These are phyloP conservation scores for Copsychus sechellarum DNA, from an alignment of 2,113 vertebrate species.

Conservation along the genomic window DNA sequence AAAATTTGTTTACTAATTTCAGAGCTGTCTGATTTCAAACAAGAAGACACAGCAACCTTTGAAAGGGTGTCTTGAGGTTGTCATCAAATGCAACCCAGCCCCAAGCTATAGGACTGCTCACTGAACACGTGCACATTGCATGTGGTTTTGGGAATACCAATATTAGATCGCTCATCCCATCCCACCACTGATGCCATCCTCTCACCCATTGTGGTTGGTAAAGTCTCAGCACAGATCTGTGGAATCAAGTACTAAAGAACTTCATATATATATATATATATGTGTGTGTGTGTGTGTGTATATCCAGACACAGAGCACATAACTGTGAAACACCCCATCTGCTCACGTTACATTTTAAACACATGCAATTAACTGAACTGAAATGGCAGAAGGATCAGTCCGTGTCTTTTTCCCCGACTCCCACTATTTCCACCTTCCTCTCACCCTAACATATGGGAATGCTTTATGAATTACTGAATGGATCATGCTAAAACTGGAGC, in stretches of 20 bases:
- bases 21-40: not conserved
- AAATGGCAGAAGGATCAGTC: slow-evolving; percentile 50
- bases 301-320: not conserved
- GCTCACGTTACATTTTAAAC: slow-evolving; percentile 38
- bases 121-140: fast-evolving
- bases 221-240: not conserved
- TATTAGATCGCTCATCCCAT: not conserved
- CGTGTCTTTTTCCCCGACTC: not conserved
- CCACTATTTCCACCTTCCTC: slow-evolving; percentile 48
- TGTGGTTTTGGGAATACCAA: fast-evolving
- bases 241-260: not conserved
- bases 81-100: not conserved
- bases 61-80: not conserved
- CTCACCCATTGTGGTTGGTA: not conserved
- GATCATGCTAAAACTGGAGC: slow-evolving; percentile 32
- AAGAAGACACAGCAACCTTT: not conserved
- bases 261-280: not conserved
- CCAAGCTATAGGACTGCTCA: not conserved
- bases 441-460: slow-evolving; percentile 58
- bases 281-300: fast-evolving
- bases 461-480: slow-evolving; percentile 50
- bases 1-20: not conserved
- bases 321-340: slow-evolving; percentile 63
- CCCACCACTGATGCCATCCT: not conserved
- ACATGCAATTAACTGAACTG: slow-evolving; percentile 44